These are phyloP conservation scores for Eueides isabella DNA, from an alignment of 1,140 invertebrate genomes.

Conservation along the genomic window DNA sequence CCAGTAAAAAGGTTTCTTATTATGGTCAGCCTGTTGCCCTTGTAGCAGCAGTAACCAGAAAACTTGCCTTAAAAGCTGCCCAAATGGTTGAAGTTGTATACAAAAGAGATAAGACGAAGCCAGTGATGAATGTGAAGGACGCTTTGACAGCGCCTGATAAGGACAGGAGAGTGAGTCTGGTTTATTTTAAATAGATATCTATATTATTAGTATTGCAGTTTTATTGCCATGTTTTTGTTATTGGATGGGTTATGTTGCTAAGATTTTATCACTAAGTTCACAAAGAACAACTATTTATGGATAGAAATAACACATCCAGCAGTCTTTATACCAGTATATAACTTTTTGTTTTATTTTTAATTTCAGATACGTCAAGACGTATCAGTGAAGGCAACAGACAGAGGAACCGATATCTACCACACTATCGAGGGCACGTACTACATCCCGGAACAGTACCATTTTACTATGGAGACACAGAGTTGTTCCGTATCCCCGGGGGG, in stretches of 20 bases:
- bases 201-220: neutral
- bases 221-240: too few species aligned
- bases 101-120: constrained; percentile 58
- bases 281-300: too few species aligned
- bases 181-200: neutral
- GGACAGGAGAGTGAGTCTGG: constrained; percentile 56
- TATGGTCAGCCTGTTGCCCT: constrained; percentile 89
- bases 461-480: constrained; percentile 87
- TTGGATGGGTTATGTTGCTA: too few species aligned
- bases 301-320: too few species aligned
- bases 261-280: too few species aligned
- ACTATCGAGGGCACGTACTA: constrained; percentile 81
- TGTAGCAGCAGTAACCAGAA: constrained; percentile 85
- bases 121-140: constrained; percentile 82
- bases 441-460: constrained; percentile 84
- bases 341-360: too few species aligned
- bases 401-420: constrained; percentile 69
- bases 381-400: constrained; percentile 45
- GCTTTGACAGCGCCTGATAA: constrained; percentile 80
- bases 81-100: constrained; percentile 87
- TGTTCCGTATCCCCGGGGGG: constrained; percentile 53
- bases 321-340: too few species aligned
- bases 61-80: constrained; percentile 84
- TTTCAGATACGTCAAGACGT: constrained; percentile 56
- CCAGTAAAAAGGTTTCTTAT: constrained; percentile 81